Conservation (phyloP, 1,140 invertebrate species). For the Diploscapter pachys region DNA sequence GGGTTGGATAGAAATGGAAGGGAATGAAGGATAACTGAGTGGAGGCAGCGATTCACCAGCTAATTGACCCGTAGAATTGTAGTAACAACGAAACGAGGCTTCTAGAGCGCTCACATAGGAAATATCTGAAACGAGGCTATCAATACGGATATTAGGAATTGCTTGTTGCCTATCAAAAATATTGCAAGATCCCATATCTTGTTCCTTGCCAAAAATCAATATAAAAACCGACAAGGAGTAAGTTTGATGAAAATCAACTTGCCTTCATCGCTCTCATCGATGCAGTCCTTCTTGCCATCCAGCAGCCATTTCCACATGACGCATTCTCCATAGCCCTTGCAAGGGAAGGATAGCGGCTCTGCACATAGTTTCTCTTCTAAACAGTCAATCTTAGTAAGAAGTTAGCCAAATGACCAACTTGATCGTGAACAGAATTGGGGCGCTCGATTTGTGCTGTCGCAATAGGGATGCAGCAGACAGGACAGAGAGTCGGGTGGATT, state of each 20-base stretch:
- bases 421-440: slow-evolving; percentile 27
- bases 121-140: neutral
- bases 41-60: neutral
- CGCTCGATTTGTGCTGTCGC: slow-evolving; percentile 25
- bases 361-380: slow-evolving; percentile 38
- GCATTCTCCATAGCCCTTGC: slow-evolving; percentile 41
- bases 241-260: slow-evolving; percentile 1
- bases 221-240: neutral
- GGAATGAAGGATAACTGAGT: too few species aligned
- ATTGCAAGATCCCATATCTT: too few species aligned
- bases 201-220: too few species aligned
- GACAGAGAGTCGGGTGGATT: slow-evolving; percentile 14
- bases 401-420: slow-evolving; percentile 4
- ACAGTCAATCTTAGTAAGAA: neutral
- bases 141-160: too few species aligned
- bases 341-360: slow-evolving; percentile 24
- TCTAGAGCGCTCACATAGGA: neutral
- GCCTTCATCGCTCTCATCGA: slow-evolving; percentile 40
- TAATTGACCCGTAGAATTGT: neutral
- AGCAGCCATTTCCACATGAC: slow-evolving; percentile 35
- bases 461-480: slow-evolving; percentile 35
- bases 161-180: too few species aligned
- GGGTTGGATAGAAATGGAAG: neutral
- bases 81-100: slow-evolving; percentile 9
- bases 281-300: slow-evolving; percentile 37